A percentile compares a stretch with the other conserved stretches of the same genome.
These are phyloP conservation scores for Carlito syrichta DNA, from an alignment of 2,113 vertebrate species.

Conservation along the genomic window DNA sequence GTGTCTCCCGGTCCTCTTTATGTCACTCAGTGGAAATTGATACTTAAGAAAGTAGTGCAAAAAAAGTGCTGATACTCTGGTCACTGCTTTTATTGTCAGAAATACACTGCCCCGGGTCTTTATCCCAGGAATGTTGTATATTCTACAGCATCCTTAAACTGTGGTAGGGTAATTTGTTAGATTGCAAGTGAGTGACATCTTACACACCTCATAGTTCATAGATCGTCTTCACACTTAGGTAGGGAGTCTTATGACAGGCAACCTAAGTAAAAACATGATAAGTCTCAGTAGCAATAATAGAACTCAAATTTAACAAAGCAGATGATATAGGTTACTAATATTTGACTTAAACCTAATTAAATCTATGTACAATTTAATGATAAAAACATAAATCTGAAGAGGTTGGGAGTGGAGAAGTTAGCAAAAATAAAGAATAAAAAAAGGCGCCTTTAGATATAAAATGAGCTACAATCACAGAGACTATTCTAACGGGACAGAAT, in stretches of 20 bases:
- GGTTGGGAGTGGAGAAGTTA: neutral
- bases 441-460: neutral
- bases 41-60: neutral
- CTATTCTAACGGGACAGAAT: neutral
- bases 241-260: neutral
- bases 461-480: neutral
- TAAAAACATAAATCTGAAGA: neutral
- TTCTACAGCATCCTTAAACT: neutral
- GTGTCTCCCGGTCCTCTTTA: neutral
- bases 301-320: neutral
- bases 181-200: neutral
- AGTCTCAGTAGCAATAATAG: neutral
- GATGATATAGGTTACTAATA: neutral
- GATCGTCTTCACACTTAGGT: neutral
- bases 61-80: neutral
- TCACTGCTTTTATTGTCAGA: neutral
- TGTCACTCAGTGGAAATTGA: neutral
- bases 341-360: neutral
- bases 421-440: neutral
- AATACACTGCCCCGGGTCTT: neutral
- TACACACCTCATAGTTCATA: neutral
- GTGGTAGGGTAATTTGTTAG: neutral
- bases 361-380: neutral
- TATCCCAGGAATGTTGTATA: neutral
- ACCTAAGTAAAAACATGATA: neutral